Conservation (phyloP, 2,797 vertebrate species). For the Falco cherrug region DNA sequence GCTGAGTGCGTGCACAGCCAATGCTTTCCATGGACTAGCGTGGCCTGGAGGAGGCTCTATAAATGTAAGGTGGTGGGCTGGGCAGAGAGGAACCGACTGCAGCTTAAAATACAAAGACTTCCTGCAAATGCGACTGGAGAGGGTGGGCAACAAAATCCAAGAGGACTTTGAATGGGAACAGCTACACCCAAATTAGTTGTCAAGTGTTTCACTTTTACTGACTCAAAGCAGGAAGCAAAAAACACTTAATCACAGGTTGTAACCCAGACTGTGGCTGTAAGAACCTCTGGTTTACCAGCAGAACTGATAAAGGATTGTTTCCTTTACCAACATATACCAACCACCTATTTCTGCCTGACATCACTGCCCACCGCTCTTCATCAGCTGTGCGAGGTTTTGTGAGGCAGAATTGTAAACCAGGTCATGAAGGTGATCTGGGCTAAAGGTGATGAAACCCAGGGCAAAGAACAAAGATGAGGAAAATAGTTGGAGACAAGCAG, state of each 20-base stretch:
- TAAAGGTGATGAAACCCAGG: background rate
- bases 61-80: conserved; percentile 1
- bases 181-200: conserved; percentile 7
- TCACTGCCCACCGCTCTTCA: background rate
- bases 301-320: background rate
- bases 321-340: background rate
- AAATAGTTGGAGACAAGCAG: background rate
- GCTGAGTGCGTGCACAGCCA: background rate
- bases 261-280: background rate
- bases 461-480: background rate
- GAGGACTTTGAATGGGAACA: conserved; percentile 21
- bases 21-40: background rate
- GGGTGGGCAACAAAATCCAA: background rate
- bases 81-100: background rate
- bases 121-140: conserved; percentile 17
- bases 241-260: background rate
- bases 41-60: background rate
- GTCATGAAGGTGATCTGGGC: background rate
- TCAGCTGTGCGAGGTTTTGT: background rate
- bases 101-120: conserved; percentile 37
- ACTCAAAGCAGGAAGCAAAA: conserved; percentile 4
- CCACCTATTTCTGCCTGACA: background rate
- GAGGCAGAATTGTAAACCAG: background rate
- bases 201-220: conserved; percentile 10
- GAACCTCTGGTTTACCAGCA: background rate